Conservation (phyloP, 2,797 vertebrate species). For the Hephaestus fuliginosus region DNA sequence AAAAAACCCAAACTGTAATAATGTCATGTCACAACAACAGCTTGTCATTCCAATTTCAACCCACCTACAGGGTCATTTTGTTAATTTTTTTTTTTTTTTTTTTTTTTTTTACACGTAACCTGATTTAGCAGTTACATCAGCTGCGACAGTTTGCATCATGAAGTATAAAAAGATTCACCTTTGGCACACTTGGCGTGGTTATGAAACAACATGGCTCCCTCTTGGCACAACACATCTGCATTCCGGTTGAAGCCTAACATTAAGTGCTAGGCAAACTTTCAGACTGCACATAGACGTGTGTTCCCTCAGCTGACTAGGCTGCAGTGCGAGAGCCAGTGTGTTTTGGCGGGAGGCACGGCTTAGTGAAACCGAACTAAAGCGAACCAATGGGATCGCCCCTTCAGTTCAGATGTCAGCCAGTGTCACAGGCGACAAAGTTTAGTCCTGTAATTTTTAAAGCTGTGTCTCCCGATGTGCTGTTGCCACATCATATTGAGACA, state of each 20-base stretch:
- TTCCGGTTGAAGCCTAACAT: constrained; percentile 34
- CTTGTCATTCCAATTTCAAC: no score
- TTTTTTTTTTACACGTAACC: not conserved
- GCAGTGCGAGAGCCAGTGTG: not conserved
- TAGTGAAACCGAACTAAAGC: constrained; percentile 6
- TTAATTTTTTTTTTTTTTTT: not conserved
- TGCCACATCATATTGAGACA: not conserved
- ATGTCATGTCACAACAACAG: not conserved
- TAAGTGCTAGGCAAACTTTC: constrained; percentile 27
- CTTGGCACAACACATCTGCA: constrained; percentile 6
- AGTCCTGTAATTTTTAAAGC: not conserved
- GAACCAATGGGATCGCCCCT: not conserved
- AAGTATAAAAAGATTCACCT: constrained; percentile 27
- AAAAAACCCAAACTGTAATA: not conserved
- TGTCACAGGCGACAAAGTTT: not conserved
- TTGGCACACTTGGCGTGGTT: constrained; percentile 45
- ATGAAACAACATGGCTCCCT: not conserved
- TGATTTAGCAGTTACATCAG: not conserved
- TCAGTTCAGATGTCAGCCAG: not conserved
- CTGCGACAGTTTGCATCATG: constrained; percentile 5
- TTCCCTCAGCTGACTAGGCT: constrained; percentile 6
- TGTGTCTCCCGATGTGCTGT: not conserved
- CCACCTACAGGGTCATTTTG: not conserved
- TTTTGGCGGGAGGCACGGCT: constrained; percentile 11
- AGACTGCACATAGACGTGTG: not conserved